Evolutionary conservation across 2,797 vertebrate species (phyloP).

Genomic region (Rhynchotus rufescens): DNA sequence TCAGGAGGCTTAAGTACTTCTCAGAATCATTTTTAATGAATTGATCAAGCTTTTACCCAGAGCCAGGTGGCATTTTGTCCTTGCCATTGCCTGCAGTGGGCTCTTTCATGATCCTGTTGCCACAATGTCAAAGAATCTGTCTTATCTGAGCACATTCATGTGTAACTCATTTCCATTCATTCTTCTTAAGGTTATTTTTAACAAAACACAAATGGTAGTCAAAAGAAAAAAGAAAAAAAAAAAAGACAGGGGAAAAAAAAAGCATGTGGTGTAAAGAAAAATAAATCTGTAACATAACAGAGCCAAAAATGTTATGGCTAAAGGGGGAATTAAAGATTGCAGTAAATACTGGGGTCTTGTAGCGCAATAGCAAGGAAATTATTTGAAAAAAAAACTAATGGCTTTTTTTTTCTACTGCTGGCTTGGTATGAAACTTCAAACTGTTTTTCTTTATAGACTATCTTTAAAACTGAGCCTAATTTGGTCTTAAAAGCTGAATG

Average conservation of each 20-base stretch:
- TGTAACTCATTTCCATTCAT: neutral
- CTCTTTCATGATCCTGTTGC: neutral
- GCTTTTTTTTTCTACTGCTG: neutral
- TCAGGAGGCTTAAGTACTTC: neutral
- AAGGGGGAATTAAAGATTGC: constrained; percentile 42
- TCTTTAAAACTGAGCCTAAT: constrained; percentile 52
- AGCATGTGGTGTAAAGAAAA: neutral
- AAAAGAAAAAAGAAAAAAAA: neutral
- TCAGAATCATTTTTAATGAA: neutral
- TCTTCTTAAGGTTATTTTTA: constrained; percentile 10
- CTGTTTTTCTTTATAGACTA: constrained; percentile 28
- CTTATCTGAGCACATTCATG: neutral
- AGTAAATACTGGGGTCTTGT: constrained; percentile 40
- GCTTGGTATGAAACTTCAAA: constrained; percentile 21
- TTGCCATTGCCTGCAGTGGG: neutral
- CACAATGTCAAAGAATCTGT: neutral
- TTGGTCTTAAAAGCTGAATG: constrained; percentile 26
- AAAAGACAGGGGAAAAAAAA: no score
- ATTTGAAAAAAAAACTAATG: constrained; percentile 23
- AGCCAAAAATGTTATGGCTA: constrained; percentile 32
- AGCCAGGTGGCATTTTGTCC: neutral
- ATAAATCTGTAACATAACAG: neutral
- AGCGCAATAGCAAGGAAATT: constrained; percentile 43
- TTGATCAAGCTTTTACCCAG: neutral
- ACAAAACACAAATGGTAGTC: neutral